Evolutionary conservation across 1,140 invertebrate genomes (phyloP).

Genomic region (Ceratosolen fusciceps): DNA sequence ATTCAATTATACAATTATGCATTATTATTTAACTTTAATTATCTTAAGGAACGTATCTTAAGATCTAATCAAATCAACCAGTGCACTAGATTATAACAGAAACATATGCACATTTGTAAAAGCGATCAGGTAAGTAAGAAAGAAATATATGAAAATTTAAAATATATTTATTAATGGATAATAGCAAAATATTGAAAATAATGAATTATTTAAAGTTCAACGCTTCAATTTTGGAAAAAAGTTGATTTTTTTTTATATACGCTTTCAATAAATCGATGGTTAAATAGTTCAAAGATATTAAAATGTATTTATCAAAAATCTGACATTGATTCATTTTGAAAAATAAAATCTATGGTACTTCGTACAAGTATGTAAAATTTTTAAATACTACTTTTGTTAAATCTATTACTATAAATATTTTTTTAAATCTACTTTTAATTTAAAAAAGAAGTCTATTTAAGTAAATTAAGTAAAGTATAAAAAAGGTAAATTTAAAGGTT

Average conservation of each 20-base stretch:
- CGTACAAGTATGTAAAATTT: slow-evolving; percentile 4
- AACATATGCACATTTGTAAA: neutral
- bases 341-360: slow-evolving; percentile 21
- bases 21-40: slow-evolving; percentile 7
- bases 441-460: too few species aligned
- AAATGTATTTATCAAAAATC: slow-evolving; percentile 26
- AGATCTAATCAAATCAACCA: slow-evolving; percentile 13
- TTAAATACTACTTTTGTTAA: neutral
- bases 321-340: slow-evolving; percentile 14
- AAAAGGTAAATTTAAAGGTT: too few species aligned
- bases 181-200: too few species aligned
- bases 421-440: too few species aligned
- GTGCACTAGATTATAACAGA: neutral
- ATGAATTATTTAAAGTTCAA: too few species aligned
- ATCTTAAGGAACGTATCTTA: neutral
- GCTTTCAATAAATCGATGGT: neutral
- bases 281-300: slow-evolving; percentile 29
- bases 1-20: neutral
- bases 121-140: neutral
- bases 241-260: slow-evolving; percentile 4
- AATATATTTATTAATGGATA: too few species aligned
- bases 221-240: neutral
- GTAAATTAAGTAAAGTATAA: too few species aligned
- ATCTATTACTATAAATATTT: too few species aligned
- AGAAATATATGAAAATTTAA: neutral